phyloP scores from a whole-genome alignment of 1,140 invertebrate species.

The Sinonovacula constricta region DNA sequence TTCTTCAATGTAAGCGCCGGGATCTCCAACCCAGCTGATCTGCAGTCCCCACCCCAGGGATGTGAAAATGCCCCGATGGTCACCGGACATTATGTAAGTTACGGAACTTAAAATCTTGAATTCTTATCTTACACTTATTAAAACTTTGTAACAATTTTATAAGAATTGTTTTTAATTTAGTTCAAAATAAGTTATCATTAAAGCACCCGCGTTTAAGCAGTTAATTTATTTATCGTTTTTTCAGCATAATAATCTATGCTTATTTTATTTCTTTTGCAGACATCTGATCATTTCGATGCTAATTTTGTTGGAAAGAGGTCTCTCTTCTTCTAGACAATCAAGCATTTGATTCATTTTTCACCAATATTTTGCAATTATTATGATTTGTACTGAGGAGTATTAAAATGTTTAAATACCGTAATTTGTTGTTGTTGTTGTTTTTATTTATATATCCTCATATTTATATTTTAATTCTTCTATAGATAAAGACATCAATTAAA shows the following conservation, averaged over 20 bases:
- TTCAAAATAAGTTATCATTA: too few relatives aligned
- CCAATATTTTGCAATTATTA: too few relatives aligned
- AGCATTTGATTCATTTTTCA: too few relatives aligned
- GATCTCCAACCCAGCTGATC: neutral
- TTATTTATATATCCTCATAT: too few relatives aligned
- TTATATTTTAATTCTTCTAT: too few relatives aligned
- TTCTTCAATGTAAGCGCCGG: constrained; percentile 28
- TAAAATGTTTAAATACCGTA: too few relatives aligned
- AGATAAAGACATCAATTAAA: too few relatives aligned
- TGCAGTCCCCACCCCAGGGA: constrained; percentile 16
- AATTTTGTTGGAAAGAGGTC: neutral
- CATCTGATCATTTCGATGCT: neutral
- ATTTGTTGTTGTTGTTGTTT: too few relatives aligned
- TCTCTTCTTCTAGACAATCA: neutral
- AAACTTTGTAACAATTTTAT: neutral
- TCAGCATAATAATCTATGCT: neutral
- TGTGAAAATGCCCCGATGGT: constrained; percentile 36
- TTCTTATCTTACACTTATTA: neutral
- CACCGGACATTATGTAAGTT: constrained; percentile 29
- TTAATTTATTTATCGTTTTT: too few relatives aligned
- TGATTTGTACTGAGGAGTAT: too few relatives aligned
- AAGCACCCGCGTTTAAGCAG: too few relatives aligned
- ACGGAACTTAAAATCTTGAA: neutral
- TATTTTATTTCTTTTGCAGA: neutral
- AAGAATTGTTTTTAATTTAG: too few relatives aligned